Evolutionary conservation across 2,113 vertebrate genomes (phyloP).

Genomic region (Shinisaurus crocodilurus): DNA sequence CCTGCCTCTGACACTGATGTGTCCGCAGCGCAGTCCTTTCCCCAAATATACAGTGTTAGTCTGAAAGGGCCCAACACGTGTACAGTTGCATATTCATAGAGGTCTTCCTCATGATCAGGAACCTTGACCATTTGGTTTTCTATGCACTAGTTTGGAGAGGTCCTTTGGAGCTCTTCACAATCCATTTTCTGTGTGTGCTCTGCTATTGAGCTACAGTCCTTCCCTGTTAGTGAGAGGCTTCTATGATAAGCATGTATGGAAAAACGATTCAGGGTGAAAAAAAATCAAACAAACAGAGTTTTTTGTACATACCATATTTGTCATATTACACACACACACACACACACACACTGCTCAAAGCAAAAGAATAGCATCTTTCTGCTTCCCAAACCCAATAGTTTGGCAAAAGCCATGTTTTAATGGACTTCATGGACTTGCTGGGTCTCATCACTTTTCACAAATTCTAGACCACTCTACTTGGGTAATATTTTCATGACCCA

Average conservation of each 20-base stretch:
- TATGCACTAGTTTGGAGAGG: neutral
- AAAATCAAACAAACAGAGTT: neutral
- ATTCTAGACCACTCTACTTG: neutral
- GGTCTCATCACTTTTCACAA: neutral
- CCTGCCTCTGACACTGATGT: neutral
- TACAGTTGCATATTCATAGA: neutral
- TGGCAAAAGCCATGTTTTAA: neutral
- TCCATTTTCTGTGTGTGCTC: neutral
- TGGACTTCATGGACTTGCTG: neutral
- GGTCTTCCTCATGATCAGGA: neutral
- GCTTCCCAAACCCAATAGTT: too few relatives aligned
- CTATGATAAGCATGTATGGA: neutral
- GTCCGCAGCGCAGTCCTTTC: neutral
- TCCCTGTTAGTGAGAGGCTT: neutral
- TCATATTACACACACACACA: neutral
- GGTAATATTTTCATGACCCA: neutral
- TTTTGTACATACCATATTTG: neutral
- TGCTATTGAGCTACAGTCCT: neutral
- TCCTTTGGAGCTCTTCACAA: neutral
- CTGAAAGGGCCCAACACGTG: neutral
- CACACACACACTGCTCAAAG: too few relatives aligned
- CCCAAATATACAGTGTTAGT: neutral
- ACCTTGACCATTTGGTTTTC: neutral
- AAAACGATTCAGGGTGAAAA: neutral
- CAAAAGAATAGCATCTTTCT: neutral